These are phyloP conservation scores for Tetranychus piercei DNA, from an alignment of 2,888 invertebrate genomes.

Conservation along the genomic window DNA sequence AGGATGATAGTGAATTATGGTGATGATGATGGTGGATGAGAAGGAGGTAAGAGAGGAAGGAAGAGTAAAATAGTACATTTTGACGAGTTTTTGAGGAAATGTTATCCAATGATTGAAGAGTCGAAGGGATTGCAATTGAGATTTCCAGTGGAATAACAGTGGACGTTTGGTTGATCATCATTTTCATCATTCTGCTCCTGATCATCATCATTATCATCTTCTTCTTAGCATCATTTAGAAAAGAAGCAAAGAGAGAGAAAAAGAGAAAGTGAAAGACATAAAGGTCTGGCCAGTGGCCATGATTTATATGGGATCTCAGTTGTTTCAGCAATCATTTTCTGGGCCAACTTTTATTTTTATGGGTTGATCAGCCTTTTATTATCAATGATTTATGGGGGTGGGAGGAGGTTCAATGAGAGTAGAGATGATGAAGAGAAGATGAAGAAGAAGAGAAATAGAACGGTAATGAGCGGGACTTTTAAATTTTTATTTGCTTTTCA, in stretches of 20 bases:
- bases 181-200: no score
- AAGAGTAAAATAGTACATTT: background rate
- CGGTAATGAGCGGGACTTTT: background rate
- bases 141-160: background rate
- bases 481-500: background rate
- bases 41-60: background rate
- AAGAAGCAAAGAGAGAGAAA: background rate
- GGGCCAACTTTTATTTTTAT: background rate
- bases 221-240: background rate
- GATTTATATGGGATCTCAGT: constrained; percentile 1
- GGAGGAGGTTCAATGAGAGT: background rate
- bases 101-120: background rate
- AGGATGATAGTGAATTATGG: background rate
- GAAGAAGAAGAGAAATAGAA: background rate
- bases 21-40: background rate
- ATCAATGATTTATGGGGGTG: constrained; percentile 1
- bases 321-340: background rate
- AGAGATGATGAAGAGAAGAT: background rate
- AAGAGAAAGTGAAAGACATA: background rate
- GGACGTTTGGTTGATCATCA: no score
- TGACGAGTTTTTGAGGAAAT: background rate
- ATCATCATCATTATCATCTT: background rate
- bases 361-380: constrained; percentile 1
- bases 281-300: background rate
- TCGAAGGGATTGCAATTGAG: background rate